These are phyloP conservation scores for Ceratosolen fusciceps DNA, from an alignment of 1,140 invertebrate genomes.

Conservation along the genomic window DNA sequence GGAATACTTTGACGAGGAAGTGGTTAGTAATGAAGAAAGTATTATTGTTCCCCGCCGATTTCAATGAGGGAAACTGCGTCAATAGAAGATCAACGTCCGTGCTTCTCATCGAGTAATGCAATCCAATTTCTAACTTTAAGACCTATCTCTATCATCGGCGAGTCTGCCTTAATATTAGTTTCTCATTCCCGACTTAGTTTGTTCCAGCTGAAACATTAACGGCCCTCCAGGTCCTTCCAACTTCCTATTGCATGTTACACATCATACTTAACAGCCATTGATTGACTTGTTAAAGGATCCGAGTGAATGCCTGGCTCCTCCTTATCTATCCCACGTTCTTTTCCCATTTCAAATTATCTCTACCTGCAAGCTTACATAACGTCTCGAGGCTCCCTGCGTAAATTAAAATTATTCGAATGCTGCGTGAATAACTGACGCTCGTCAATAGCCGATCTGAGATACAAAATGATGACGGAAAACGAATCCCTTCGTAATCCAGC, in stretches of 20 bases:
- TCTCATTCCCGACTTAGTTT: slow-evolving; percentile 31
- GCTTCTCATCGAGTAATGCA: slow-evolving; percentile 1
- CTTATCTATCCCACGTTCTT: slow-evolving; percentile 15
- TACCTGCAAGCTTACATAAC: too few relatives aligned
- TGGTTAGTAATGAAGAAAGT: too few relatives aligned
- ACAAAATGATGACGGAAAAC: too few relatives aligned
- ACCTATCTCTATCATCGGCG: background rate
- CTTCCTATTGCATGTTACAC: slow-evolving; percentile 33
- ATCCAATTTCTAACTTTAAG: slow-evolving; percentile 15
- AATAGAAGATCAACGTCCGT: background rate
- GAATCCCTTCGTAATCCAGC: too few relatives aligned
- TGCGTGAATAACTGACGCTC: too few relatives aligned
- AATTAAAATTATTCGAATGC: too few relatives aligned
- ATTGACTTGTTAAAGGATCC: slow-evolving; percentile 39
- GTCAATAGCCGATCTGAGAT: too few relatives aligned
- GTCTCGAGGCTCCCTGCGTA: too few relatives aligned
- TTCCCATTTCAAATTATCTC: slow-evolving; percentile 25
- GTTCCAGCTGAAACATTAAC: slow-evolving; percentile 35
- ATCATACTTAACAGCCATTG: slow-evolving; percentile 32
- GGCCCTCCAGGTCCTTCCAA: slow-evolving; percentile 1
- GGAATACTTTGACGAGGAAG: too few relatives aligned
- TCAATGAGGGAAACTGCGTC: too few relatives aligned
- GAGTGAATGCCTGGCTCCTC: too few relatives aligned
- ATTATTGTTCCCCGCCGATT: too few relatives aligned
- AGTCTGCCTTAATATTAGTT: slow-evolving; percentile 37